A percentile compares a stretch with the other conserved stretches of the same genome.
Evolutionary conservation across 2,888 invertebrate genomes (phyloP).

Genomic region (Didymodactylos carnosus): DNA sequence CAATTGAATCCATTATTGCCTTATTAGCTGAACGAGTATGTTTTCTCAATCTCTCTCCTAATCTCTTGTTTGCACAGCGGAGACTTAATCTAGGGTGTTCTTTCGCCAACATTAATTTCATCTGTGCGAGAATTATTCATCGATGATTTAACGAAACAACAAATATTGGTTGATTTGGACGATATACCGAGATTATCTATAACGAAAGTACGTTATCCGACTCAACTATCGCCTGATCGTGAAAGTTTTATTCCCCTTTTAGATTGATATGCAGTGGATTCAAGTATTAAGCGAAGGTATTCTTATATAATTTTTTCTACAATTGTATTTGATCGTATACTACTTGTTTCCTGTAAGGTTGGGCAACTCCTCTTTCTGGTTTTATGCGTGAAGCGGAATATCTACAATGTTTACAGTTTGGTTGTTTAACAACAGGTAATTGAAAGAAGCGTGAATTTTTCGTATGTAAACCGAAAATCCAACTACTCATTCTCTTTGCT

Average conservation of each 20-base stretch:
- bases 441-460: not conserved
- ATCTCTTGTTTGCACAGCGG: too few relatives aligned
- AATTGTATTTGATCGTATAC: too few relatives aligned
- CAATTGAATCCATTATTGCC: slow-evolving; percentile 60
- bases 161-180: not conserved
- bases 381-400: slow-evolving; percentile 93
- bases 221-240: too few relatives aligned
- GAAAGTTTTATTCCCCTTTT: not conserved
- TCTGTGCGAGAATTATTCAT: not conserved
- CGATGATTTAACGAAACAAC: not conserved
- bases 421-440: slow-evolving; percentile 49
- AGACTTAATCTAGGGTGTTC: not conserved
- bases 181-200: not conserved
- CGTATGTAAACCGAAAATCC: not conserved
- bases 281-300: slow-evolving; percentile 77
- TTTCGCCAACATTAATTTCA: not conserved
- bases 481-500: too few relatives aligned
- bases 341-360: too few relatives aligned
- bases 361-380: slow-evolving; percentile 83
- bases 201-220: too few relatives aligned
- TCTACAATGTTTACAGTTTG: slow-evolving; percentile 72
- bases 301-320: too few relatives aligned
- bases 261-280: slow-evolving; percentile 82
- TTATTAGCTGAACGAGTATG: slow-evolving; percentile 45
- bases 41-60: too few relatives aligned